phyloP scores from a whole-genome alignment of 2,888 invertebrate species.

The Selenia dentaria region DNA sequence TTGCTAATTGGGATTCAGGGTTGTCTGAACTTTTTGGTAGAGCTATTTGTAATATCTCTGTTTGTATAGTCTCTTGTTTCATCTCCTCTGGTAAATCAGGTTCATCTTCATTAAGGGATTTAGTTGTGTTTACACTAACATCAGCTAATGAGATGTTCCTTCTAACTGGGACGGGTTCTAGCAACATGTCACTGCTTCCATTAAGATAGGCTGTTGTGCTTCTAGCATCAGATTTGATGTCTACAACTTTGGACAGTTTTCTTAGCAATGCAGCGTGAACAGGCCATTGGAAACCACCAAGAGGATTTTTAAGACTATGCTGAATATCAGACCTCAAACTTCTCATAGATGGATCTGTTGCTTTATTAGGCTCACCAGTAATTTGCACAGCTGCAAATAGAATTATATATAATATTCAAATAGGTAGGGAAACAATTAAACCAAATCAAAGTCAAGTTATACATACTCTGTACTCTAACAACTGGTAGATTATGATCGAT shows the following conservation, averaged over 20 bases:
- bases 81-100: slow-evolving; percentile 41
- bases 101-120: slow-evolving; percentile 63
- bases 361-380: slow-evolving; percentile 76
- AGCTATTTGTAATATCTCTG: slow-evolving; percentile 32
- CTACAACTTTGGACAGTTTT: slow-evolving; percentile 75
- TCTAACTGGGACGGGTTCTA: slow-evolving; percentile 51
- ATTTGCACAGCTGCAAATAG: slow-evolving; percentile 66
- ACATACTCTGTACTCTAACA: slow-evolving; percentile 91
- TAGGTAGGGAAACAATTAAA: background rate
- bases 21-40: slow-evolving; percentile 29
- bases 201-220: slow-evolving; percentile 64
- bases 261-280: slow-evolving; percentile 70
- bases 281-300: slow-evolving; percentile 65
- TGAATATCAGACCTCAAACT: slow-evolving; percentile 72
- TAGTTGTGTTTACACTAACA: slow-evolving; percentile 73
- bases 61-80: slow-evolving; percentile 33
- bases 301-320: slow-evolving; percentile 56
- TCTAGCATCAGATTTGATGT: slow-evolving; percentile 68
- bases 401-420: background rate
- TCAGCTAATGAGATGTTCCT: slow-evolving; percentile 67
- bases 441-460: background rate
- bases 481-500: slow-evolving; percentile 91
- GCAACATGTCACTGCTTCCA: slow-evolving; percentile 59
- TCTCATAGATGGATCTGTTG: slow-evolving; percentile 74
- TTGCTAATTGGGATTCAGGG: slow-evolving; percentile 24